phyloP scores from a whole-genome alignment of 2,797 vertebrate genomes.

The Enoplosus armatus region DNA sequence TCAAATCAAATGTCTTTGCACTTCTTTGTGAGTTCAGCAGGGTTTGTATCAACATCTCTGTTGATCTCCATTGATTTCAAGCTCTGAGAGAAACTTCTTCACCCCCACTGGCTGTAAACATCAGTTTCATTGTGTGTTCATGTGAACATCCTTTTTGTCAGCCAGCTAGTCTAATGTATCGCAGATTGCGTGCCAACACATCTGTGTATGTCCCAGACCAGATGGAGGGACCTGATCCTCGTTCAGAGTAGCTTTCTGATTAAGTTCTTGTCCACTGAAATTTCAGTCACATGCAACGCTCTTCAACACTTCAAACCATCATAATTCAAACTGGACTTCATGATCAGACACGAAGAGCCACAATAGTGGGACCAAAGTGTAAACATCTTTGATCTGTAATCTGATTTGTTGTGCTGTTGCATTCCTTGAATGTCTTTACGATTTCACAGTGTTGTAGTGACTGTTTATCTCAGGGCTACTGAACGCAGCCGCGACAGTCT shows the following conservation, averaged over 20 bases:
- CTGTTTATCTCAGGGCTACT: background rate
- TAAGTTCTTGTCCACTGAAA: background rate
- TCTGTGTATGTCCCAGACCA: constrained; percentile 13
- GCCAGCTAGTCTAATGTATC: background rate
- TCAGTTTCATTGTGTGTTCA: background rate
- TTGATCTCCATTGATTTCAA: background rate
- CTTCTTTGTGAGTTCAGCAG: too few species aligned
- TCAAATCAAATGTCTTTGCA: background rate
- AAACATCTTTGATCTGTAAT: constrained; percentile 15
- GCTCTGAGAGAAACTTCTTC: background rate
- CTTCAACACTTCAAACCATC: background rate
- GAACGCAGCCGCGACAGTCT: constrained; percentile 1
- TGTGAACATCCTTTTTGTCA: background rate
- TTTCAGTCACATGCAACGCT: background rate
- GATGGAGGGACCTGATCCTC: constrained; percentile 22
- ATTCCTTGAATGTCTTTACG: constrained; percentile 36
- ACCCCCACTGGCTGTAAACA: background rate
- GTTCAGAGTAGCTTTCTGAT: background rate
- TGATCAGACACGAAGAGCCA: background rate
- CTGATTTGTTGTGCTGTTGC: constrained; percentile 39
- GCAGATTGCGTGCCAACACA: constrained; percentile 1
- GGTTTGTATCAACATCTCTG: constrained; percentile 1
- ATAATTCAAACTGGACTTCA: background rate
- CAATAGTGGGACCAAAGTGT: background rate
- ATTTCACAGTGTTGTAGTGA: constrained; percentile 22